These are phyloP conservation scores for Sciurus vulgaris DNA, from an alignment of 2,797 vertebrate genomes.

Conservation along the genomic window DNA sequence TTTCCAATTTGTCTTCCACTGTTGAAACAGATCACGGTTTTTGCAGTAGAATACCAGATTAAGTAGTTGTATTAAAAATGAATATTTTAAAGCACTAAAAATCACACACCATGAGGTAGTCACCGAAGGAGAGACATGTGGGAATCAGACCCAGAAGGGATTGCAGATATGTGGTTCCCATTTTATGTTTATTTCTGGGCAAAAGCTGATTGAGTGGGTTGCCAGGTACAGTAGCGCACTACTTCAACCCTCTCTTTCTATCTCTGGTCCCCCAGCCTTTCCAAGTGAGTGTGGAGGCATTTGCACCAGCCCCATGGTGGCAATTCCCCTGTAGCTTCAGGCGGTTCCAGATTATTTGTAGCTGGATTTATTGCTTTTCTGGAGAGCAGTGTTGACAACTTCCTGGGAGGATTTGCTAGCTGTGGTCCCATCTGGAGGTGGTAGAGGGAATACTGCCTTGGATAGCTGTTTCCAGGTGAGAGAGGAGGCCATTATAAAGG, in stretches of 20 bases:
- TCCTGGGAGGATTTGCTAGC: background rate
- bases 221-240: background rate
- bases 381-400: background rate
- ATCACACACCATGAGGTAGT: background rate
- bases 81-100: conserved; percentile 21
- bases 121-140: conserved; percentile 48
- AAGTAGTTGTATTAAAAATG: conserved; percentile 58
- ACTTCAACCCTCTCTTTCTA: background rate
- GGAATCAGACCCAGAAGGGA: background rate
- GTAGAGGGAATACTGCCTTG: accelerated
- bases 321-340: background rate
- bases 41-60: background rate
- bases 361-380: background rate
- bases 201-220: background rate
- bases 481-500: background rate
- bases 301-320: background rate
- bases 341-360: background rate
- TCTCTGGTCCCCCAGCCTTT: background rate
- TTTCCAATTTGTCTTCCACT: background rate
- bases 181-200: background rate
- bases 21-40: background rate
- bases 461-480: background rate
- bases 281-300: accelerated
- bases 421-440: background rate
- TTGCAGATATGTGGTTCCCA: background rate